These are phyloP conservation scores for Melanchra persicariae DNA, from an alignment of 2,888 invertebrate species.

Conservation along the genomic window DNA sequence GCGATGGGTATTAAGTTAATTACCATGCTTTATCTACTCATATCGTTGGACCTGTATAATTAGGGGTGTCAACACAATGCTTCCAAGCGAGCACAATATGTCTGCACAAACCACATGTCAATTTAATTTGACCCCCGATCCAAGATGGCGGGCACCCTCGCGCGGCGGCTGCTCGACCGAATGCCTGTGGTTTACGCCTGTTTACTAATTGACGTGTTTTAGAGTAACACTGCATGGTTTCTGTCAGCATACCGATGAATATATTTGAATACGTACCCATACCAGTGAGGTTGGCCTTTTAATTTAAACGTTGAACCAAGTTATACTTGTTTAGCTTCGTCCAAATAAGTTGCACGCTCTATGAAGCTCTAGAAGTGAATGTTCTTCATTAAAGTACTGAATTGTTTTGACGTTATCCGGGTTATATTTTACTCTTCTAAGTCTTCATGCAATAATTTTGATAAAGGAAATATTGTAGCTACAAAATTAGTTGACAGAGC, in stretches of 20 bases:
- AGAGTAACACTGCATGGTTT: conserved; percentile 82
- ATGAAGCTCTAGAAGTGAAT: conserved; percentile 41
- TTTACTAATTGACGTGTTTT: conserved; percentile 87
- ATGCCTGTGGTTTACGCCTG: conserved; percentile 85
- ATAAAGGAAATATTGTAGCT: conserved; percentile 8
- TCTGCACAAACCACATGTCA: conserved; percentile 88
- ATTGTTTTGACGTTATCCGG: conserved; percentile 24
- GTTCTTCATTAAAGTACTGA: conserved; percentile 46
- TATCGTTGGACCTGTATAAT: conserved; percentile 86
- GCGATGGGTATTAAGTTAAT: conserved; percentile 84
- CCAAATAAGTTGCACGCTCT: conserved; percentile 29
- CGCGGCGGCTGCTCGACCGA: conserved; percentile 77
- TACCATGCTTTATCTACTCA: conserved; percentile 84
- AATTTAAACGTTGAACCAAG: conserved; percentile 46
- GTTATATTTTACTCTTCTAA: conserved; percentile 20
- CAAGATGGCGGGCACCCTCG: conserved; percentile 88
- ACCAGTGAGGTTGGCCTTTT: conserved; percentile 54
- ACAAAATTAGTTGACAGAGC: conserved; percentile 9
- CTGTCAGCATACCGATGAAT: conserved; percentile 75
- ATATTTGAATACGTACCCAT: conserved; percentile 70
- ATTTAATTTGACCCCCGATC: conserved; percentile 89
- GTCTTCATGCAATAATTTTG: conserved; percentile 9
- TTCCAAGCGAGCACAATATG: conserved; percentile 84
- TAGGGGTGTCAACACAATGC: conserved; percentile 89
- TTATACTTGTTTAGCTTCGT: conserved; percentile 39